These are phyloP conservation scores for Oligia fasciuncula DNA, from an alignment of 2,888 invertebrate species.

Conservation along the genomic window DNA sequence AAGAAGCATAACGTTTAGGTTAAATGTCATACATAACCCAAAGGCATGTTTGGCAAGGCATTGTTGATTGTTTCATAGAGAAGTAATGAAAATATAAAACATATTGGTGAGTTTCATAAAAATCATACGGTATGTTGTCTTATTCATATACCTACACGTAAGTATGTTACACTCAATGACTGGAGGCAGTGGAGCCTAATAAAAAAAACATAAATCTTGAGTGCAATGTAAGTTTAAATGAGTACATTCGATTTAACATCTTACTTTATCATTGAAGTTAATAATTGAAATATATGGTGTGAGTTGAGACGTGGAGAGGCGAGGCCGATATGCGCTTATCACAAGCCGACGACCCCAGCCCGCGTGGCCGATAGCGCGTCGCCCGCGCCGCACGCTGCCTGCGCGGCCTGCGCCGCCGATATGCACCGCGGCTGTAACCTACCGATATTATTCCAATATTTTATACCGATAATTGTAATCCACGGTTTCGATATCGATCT, in stretches of 20 bases:
- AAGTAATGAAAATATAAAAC: neutral
- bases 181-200: constrained; percentile 18
- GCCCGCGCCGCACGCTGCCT: constrained; percentile 17
- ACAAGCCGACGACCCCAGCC: constrained; percentile 74
- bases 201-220: constrained; percentile 25
- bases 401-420: constrained; percentile 26
- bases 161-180: neutral
- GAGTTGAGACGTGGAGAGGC: constrained; percentile 70
- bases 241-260: constrained; percentile 58
- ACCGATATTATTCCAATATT: constrained; percentile 44
- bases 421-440: constrained; percentile 57
- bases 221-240: constrained; percentile 43
- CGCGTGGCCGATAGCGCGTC: constrained; percentile 60
- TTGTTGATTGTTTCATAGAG: neutral
- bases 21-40: neutral
- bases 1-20: neutral
- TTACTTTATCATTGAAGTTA: constrained; percentile 69
- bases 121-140: neutral
- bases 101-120: neutral
- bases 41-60: neutral
- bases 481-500: constrained; percentile 47
- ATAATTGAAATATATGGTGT: constrained; percentile 72
- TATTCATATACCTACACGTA: neutral
- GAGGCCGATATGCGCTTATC: constrained; percentile 71
- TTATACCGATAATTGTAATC: constrained; percentile 56